Evolutionary conservation across 1,140 invertebrate genomes (phyloP), one percentile per base, ranked within the genome.

Genomic region (Dinoponera quadriceps): DNA sequence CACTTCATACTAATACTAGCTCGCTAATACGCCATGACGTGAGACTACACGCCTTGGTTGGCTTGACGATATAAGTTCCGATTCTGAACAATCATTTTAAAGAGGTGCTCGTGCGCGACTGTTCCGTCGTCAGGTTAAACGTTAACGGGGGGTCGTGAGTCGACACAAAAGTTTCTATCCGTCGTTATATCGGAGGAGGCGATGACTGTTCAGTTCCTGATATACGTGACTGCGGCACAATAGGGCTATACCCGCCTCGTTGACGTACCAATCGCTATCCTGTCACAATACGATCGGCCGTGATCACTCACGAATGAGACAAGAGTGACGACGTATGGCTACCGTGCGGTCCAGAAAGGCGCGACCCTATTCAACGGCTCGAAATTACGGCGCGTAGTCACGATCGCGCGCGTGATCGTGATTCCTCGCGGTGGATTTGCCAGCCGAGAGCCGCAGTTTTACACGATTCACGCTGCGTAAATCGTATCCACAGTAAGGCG

Each of bases 161-260:
- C 86, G 85, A 86, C 88, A 86, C 57, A 81, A 89, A 88, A 90
- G 68, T 90, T 71, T 59, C 74, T 59, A 74, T 59, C 72, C 38
- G 73, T 86, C 51, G 83, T 81, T 89, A 63, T 78, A 84, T 90
- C 85, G 83, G 48, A 54, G 75, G 49, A 69, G 83, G 84, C 68
- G 83, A 88, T 90, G 89, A 90, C 89, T 86, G 73, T 87, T 85
- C 83, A 84, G 54, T 88, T 90, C 82, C 73, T 60, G 77, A 82
- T 85, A 89, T 85, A 90, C 90, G 90, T 90, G 90, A 90, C 87
- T 87, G 74, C 74, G 60, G 83, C 74, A 90, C 89, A 90, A 90
- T 90, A 72, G 78, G 59, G 81, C 84, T 66, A 72, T 84, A 71
- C 87, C 86, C 44, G 84, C 84, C 83, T 83, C 87, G 74, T 83